Evolutionary conservation across 2,888 invertebrate species (phyloP), one percentile per base, ranked within the genome.

Genomic region (Chloroclysta siterata): DNA sequence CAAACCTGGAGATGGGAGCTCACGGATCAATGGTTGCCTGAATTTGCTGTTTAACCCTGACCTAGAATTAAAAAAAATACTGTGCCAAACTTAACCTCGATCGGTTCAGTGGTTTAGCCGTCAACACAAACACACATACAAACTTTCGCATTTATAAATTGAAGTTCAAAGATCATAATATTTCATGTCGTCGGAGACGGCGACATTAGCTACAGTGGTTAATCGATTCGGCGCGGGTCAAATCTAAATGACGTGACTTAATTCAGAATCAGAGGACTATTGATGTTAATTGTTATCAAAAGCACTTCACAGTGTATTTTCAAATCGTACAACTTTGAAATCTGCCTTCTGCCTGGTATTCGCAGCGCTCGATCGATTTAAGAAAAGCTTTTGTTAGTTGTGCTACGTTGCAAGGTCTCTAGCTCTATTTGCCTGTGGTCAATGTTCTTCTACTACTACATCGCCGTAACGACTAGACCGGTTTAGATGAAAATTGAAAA

Each of bases 151-250:
- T 11, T 39, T 8, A 11, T 8, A 8, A 3, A 39, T 8, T 39
- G 8, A 3, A 39, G 36, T 39, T 39, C 36, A 15, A 17, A 10
- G 17, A 17, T 46, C 17, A 17, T 11, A 7, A 11, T 3, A 11
- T 3, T 39, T 39, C 10, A 39, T 39, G 36, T 39, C 36, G 36
- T 39, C 11, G 10, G 11, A 11, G 53, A 77, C 53, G 72, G 70
- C 59, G 73, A 72, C 69, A 82, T 80, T 73, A 65, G 66, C 66
- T 61, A 63, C 71, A 2, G 36, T 46, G 74, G 65, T 76, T 59
- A 72, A 87, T 86, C 77, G 80, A 87, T 87, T 83, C 65, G 78
- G 52, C 72, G 65, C 72, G 79, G 77, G 60, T 77, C 72, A 62
- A 60, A 29, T 47, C 14, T 14, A 56, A 52, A 39, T 29, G 52